Evolutionary conservation across 2,888 invertebrate genomes (phyloP), one percentile per base, ranked within the genome.

Genomic region (Epiblema foenella): DNA sequence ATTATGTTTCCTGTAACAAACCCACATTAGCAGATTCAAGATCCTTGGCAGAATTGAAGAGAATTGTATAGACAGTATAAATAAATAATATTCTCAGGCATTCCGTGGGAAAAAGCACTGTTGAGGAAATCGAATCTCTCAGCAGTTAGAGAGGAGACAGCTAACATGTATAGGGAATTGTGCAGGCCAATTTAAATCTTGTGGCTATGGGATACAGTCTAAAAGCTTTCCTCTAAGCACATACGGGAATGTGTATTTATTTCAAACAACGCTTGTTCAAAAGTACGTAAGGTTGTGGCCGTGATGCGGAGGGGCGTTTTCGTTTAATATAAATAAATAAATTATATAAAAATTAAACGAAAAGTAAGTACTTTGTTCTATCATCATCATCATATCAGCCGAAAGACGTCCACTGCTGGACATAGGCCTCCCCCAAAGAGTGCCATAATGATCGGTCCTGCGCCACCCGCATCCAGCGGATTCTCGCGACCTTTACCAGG

Each of bases 71-170:
- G 64, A 54, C 54, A 54, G 12, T 66, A 3, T 56, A 33, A 46
- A 49, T 49, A 29, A 57, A 49, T 33, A 66, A 57, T 18, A 49
- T 17, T 15, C 29, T 66, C 29, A 24, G 54, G 20, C 20, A 54
- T 15, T 54, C 54, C 54, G 46, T 11, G 60, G 18, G 59, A 52
- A 49, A 33, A 57, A 57, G 63, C 17, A 37, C 49, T 63, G 57
- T 69, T 37, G 42, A 49, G 62, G n/a, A 63, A 69, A 69, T 63
- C 63, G 51, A 63, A 69, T 69, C 69, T 57, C 62, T 62, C 62
- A n/a, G n/a, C n/a, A n/a, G n/a, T n/a, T n/a, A n/a, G n/a, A n/a
- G n/a, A n/a, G n/a, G 33, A 56, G 49, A 58, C 37, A 3, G 51
- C 69, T 63, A 51, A 57, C 69, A 51, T 57, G 56, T 46, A 65